Evolutionary conservation across 2,888 invertebrate species (phyloP).

Genomic region (Cerastis leucographa): DNA sequence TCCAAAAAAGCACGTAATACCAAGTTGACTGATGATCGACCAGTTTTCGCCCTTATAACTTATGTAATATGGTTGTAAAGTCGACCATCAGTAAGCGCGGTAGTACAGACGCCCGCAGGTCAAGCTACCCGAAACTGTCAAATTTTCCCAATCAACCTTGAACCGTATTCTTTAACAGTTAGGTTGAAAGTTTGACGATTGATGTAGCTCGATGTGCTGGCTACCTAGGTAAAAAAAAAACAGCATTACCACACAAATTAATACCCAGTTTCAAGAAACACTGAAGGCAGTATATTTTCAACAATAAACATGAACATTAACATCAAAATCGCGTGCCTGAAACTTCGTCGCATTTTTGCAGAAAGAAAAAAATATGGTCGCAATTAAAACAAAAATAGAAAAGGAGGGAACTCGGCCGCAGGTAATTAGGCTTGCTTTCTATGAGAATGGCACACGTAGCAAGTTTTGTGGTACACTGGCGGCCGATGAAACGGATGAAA

Average conservation of each 20-base stretch:
- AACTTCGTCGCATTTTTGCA: conserved; percentile 60
- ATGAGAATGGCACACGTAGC: conserved; percentile 78
- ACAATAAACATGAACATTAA: conserved; percentile 43
- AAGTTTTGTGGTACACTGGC: conserved; percentile 74
- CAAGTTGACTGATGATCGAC: too few species aligned
- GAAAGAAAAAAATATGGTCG: conserved; percentile 63
- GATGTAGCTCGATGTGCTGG: too few species aligned
- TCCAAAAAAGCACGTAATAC: background rate
- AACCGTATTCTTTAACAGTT: too few species aligned
- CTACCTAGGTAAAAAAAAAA: background rate
- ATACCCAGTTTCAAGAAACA: conserved; percentile 1
- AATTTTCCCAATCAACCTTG: too few species aligned
- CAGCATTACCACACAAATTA: conserved; percentile 4
- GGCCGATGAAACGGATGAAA: conserved; percentile 50
- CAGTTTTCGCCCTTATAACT: too few species aligned
- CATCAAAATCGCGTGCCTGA: conserved; percentile 54
- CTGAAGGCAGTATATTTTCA: conserved; percentile 24
- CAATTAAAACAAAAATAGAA: conserved; percentile 77
- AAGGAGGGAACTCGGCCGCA: conserved; percentile 72
- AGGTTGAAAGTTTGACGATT: too few species aligned
- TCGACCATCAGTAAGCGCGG: too few species aligned
- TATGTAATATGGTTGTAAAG: too few species aligned
- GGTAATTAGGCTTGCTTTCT: conserved; percentile 83
- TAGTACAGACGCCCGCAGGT: too few species aligned
- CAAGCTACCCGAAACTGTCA: too few species aligned